Base-by-base conservation (phyloP, 2,113 vertebrate genomes). In the Chaenogobius annularis region DNA sequence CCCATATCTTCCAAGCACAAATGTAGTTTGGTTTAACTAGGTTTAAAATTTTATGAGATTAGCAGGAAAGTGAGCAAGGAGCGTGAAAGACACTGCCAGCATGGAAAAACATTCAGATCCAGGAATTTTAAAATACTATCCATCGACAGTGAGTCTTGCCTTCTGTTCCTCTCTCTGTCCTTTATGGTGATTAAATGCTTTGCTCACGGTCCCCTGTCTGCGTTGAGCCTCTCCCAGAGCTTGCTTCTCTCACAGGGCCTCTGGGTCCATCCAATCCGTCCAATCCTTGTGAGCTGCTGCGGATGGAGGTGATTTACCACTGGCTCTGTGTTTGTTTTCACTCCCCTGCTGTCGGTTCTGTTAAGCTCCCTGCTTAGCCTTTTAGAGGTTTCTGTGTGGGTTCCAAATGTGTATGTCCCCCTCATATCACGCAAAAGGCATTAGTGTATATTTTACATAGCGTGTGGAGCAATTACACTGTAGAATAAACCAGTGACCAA, bases 251-350 rank as follows among this genome's bases (percentile, higher is more conserved):
- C 77, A 72, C 73, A 68, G 82, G 78, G 87, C 80, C 83, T 83
- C 86, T 68, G 59, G 7, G 71, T 75, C 81, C 59, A 62, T 62
- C 59, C 61, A 43, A 63, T 63, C 68, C 82, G 70, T 84, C 69
- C 83, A 70, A 78, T 85, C 80, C 83, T 77, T 1, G 11, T 82
- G 84, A 87, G 83, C 75, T 75, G 64, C 84, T 82, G 80, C 70
- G 75, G 88, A 90, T 83, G 86, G 82, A 89, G 82, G 82, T 86
- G 87, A 87, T 90, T 90, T 90, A 87, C 79, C 82, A 73, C 68
- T 81, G 83, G 88, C 83, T 72, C 88, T 73, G 56, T 89, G 83
- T 89, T 89, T 89, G 82, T 87, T 90, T 91, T 89, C 73, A 71
- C 81, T 84, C 80, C 69, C 37, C 73, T 74, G 78, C 82, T 87